Conservation (phyloP, 2,797 vertebrate genomes). For the Lindbergichthys nudifrons region DNA sequence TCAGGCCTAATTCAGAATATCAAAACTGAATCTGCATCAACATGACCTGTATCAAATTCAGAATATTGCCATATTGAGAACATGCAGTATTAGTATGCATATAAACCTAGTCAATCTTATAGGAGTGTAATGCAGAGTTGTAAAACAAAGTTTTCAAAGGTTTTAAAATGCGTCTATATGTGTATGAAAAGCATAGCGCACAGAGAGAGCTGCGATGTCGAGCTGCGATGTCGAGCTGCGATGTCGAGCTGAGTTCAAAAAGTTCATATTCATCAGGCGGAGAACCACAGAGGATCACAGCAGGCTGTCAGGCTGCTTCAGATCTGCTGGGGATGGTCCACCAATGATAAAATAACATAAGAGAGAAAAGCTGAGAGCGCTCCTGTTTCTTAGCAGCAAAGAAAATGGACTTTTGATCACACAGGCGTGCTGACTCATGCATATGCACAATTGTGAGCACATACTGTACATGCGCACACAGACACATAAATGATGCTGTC, state of each 20-base stretch:
- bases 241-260: conserved; percentile 39
- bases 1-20: too few relatives aligned
- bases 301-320: conserved; percentile 42
- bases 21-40: too few relatives aligned
- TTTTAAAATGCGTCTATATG: conserved; percentile 7
- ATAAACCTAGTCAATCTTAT: neutral
- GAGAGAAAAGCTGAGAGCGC: conserved; percentile 5
- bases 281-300: conserved; percentile 15
- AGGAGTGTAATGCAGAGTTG: neutral
- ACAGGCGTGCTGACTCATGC: too few relatives aligned
- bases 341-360: conserved; percentile 30
- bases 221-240: conserved; percentile 4
- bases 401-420: conserved; percentile 60
- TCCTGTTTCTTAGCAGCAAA: conserved; percentile 26
- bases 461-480: too few relatives aligned
- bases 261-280: conserved; percentile 37
- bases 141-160: neutral
- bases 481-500: too few relatives aligned
- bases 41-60: too few relatives aligned
- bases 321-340: conserved; percentile 42
- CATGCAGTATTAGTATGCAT: too few relatives aligned
- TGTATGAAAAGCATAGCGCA: conserved; percentile 6
- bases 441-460: too few relatives aligned
- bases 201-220: conserved; percentile 24
- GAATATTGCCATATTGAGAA: too few relatives aligned